These are phyloP conservation scores for Endomychus coccineus DNA, from an alignment of 2,888 invertebrate species.

Conservation along the genomic window DNA sequence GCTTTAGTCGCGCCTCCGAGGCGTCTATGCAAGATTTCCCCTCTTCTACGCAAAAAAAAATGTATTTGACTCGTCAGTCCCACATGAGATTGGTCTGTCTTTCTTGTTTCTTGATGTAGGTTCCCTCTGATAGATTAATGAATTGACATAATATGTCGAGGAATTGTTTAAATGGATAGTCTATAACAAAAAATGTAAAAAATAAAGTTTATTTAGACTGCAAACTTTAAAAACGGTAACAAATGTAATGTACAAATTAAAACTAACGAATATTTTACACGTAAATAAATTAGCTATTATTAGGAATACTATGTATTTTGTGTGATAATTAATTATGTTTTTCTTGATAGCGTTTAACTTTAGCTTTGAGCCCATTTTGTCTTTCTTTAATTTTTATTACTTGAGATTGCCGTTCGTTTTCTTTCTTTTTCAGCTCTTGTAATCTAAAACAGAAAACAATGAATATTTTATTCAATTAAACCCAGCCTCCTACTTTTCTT, in stretches of 20 bases:
- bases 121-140: no score
- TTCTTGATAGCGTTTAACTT: slow-evolving; percentile 50
- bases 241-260: slow-evolving; percentile 11
- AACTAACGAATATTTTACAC: slow-evolving; percentile 2
- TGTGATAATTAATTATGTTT: slow-evolving; percentile 21
- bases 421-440: slow-evolving; percentile 54
- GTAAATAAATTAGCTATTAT: background rate
- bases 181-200: no score
- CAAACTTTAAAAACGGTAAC: slow-evolving; percentile 12
- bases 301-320: no score
- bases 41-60: no score
- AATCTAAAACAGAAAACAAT: slow-evolving; percentile 49
- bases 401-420: slow-evolving; percentile 49
- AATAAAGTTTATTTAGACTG: no score
- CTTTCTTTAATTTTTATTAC: slow-evolving; percentile 51
- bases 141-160: no score
- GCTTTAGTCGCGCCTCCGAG: no score
- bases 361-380: slow-evolving; percentile 59
- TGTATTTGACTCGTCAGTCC: no score
- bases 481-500: slow-evolving; percentile 63
- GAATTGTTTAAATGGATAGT: no score
- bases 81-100: no score
- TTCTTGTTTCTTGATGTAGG: no score
- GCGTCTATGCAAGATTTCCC: no score
- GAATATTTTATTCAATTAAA: slow-evolving; percentile 12